Evolutionary conservation across 2,888 invertebrate genomes (phyloP).

Genomic region (Cephonodes hylas): DNA sequence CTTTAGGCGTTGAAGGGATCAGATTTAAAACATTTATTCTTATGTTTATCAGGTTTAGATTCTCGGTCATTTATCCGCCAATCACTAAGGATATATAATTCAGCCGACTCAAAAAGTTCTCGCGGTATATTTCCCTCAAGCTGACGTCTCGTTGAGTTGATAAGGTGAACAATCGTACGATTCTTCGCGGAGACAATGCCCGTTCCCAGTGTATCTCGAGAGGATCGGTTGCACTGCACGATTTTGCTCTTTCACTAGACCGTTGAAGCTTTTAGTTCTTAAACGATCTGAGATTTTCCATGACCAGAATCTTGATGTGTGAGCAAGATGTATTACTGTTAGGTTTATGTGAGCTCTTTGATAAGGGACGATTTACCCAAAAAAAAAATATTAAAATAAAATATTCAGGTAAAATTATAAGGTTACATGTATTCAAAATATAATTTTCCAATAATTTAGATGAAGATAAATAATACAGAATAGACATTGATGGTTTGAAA

Average conservation of each 20-base stretch:
- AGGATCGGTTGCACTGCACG: not conserved
- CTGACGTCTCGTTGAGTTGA: not conserved
- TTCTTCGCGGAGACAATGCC: conserved; percentile 8
- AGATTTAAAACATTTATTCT: not conserved
- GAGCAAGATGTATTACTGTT: not conserved
- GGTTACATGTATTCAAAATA: too few species aligned
- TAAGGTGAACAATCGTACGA: conserved; percentile 11
- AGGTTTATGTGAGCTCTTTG: not conserved
- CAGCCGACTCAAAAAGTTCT: not conserved
- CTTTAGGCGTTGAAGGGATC: too few species aligned
- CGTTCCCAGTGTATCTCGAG: conserved; percentile 11
- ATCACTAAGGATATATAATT: not conserved
- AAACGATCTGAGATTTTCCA: not conserved
- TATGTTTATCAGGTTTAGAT: not conserved
- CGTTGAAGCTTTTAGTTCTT: not conserved
- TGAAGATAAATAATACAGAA: too few species aligned
- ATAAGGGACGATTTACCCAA: not conserved
- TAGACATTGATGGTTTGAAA: too few species aligned
- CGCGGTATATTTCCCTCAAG: conserved; percentile 3
- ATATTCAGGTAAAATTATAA: too few species aligned
- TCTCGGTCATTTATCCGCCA: not conserved
- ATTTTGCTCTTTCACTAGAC: not conserved
- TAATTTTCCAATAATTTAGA: too few species aligned
- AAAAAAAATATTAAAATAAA: too few species aligned
- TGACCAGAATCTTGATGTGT: not conserved